Percentiles rank a stretch among this genome's conserved stretches.
These are phyloP conservation scores for Mesorhabditis sp. DNA, from an alignment of 2,888 invertebrate species.

Conservation along the genomic window DNA sequence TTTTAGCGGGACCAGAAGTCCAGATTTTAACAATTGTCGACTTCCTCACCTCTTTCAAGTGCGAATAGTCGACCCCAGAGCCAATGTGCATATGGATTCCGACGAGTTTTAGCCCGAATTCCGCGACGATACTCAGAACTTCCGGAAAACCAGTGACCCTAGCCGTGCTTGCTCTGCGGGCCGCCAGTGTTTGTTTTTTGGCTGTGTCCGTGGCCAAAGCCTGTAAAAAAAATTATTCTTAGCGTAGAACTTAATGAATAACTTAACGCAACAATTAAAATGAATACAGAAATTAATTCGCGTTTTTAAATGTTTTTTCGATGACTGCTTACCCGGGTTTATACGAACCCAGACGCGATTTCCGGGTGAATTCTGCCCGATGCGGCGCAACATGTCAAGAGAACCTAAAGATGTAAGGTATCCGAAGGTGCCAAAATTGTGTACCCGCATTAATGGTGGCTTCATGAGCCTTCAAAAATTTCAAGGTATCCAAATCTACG, in stretches of 20 bases:
- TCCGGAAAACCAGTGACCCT: background rate
- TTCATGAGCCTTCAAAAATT: background rate
- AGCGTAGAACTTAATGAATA: background rate
- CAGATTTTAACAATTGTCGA: too few species aligned
- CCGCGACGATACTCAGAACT: background rate
- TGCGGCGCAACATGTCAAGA: background rate
- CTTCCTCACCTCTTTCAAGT: background rate
- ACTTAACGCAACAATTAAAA: background rate
- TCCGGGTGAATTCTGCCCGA: background rate
- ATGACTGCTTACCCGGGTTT: background rate
- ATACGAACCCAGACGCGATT: background rate
- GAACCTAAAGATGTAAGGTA: background rate
- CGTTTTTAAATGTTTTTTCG: too few species aligned
- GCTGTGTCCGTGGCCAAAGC: background rate
- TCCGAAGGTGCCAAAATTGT: too few species aligned
- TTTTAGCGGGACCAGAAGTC: too few species aligned
- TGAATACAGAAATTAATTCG: background rate
- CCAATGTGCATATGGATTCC: conserved; percentile 1
- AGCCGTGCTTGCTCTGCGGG: conserved; percentile 2
- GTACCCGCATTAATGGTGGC: too few species aligned
- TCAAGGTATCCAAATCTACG: background rate
- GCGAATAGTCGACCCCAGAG: background rate
- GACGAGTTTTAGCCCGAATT: background rate
- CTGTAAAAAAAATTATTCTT: background rate
- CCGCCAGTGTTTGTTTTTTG: background rate